Evolutionary conservation across 2,888 invertebrate species (phyloP), one percentile per base, ranked within the genome.

Genomic region (Eupeodes latifasciatus): DNA sequence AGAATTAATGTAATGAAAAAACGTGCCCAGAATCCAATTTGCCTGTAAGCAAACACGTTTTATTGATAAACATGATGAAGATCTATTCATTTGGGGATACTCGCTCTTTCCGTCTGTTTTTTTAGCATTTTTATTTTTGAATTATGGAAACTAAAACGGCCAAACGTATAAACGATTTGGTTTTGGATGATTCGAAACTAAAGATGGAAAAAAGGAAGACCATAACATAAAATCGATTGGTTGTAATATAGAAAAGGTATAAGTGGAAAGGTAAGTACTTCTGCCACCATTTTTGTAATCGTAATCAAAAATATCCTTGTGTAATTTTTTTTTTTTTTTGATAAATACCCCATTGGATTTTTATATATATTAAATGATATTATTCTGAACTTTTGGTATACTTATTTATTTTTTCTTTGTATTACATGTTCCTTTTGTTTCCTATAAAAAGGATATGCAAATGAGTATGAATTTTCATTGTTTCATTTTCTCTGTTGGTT

Each of bases 11-110:
- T 76, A 87, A 87, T 87, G 87, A 83, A 83, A 83, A 67, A 80
- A 87, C 87, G 87, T 87, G 87, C 80, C 47, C 64, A 72, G 87
- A 83, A 87, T 87, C 71, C 74, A 11, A 61, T 77, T 64, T 81
- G 72, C 67, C 87, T 51, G 47, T 36, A 62, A 83, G 83, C 80
- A 79, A 83, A 83, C 87, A 87, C 87, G 87, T 87, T 62, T 80
- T 87, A 83, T 87, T 87, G 87, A 83, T 87, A 83, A 72, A 87
- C 72, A 80, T 77, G 87, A 87, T 87, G 80, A 80, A 87, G 76
- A 87, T 87, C 83, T 81, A 87, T 87, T 87, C 87, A 87, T 87
- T 87, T 77, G 71, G 72, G 67, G 67, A 83, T 87, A 83, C 40
- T 40, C 40, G 5, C 27, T 27, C 27, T 7, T 80, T 80, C 80